phyloP scores from a whole-genome alignment of 2,113 vertebrate species.

The Prionailurus viverrinus region DNA sequence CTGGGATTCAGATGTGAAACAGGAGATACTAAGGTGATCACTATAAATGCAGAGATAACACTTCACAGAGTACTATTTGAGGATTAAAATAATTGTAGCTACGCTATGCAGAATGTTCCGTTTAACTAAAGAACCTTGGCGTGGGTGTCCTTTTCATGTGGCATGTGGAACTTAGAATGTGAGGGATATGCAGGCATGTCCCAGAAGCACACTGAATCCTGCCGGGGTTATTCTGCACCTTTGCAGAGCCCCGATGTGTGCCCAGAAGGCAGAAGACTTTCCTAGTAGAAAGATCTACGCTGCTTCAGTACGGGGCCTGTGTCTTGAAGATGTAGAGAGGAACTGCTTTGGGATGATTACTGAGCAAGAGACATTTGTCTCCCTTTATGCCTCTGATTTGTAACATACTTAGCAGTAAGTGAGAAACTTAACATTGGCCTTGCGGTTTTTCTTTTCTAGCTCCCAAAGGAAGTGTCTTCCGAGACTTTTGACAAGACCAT shows the following conservation, averaged over 20 bases:
- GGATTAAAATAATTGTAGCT: not conserved
- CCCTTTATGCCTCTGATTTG: not conserved
- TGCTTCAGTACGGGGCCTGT: not conserved
- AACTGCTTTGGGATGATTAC: not conserved
- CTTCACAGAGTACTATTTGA: not conserved
- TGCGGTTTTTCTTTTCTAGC: conserved; percentile 85
- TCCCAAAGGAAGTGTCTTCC: conserved; percentile 95
- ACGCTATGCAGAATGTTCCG: accelerated
- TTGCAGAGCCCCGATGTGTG: accelerated
- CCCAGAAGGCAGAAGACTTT: not conserved
- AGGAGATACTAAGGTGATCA: not conserved
- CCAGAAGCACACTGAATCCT: not conserved
- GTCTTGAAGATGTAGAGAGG: not conserved
- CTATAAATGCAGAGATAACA: not conserved
- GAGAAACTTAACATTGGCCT: not conserved
- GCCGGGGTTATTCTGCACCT: not conserved
- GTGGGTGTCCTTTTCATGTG: not conserved
- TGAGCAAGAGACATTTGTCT: not conserved
- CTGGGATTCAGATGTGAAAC: not conserved
- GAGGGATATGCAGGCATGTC: accelerated
- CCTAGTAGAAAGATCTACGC: not conserved
- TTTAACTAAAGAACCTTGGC: not conserved
- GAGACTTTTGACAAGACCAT: conserved; percentile 95
- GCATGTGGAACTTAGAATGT: not conserved
- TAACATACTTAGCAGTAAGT: not conserved